Evolutionary conservation across 1,140 invertebrate species (phyloP).

Genomic region (Ectropis grisescens): DNA sequence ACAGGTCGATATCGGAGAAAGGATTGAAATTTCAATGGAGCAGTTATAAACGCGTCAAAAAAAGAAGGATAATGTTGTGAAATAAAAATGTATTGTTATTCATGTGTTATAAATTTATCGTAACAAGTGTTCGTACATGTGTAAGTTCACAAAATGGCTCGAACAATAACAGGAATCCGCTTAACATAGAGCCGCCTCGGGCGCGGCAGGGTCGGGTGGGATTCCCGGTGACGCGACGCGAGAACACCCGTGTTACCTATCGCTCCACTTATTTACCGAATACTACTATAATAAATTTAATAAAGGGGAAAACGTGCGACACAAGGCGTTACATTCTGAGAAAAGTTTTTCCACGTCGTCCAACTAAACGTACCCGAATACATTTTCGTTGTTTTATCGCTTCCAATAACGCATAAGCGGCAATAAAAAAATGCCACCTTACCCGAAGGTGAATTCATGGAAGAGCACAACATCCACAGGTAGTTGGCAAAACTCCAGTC

Average conservation of each 20-base stretch:
- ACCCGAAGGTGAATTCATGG: slow-evolving; percentile 33
- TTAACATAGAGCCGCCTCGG: slow-evolving; percentile 29
- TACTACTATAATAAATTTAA: slow-evolving; percentile 48
- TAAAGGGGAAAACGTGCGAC: slow-evolving; percentile 38
- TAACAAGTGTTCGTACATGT: slow-evolving; percentile 3
- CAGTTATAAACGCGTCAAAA: not conserved
- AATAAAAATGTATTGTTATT: slow-evolving; percentile 5
- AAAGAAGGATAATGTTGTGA: not conserved
- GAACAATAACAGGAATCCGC: slow-evolving; percentile 40
- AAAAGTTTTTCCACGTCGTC: slow-evolving; percentile 20
- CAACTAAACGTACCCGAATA: slow-evolving; percentile 8
- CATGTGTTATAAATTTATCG: slow-evolving; percentile 10
- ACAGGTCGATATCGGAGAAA: slow-evolving; percentile 4
- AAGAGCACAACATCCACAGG: slow-evolving; percentile 47
- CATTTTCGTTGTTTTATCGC: slow-evolving; percentile 21
- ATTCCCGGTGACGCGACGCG: slow-evolving; percentile 38
- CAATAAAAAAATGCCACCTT: slow-evolving; percentile 39
- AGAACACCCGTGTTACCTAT: slow-evolving; percentile 32
- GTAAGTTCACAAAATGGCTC: slow-evolving; percentile 29
- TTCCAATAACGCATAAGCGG: slow-evolving; percentile 16
- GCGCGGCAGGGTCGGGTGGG: too few species aligned
- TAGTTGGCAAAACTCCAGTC: slow-evolving; percentile 57
- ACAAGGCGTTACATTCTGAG: slow-evolving; percentile 20
- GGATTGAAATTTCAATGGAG: not conserved
- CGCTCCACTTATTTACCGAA: slow-evolving; percentile 35